Evolutionary conservation across 2,113 vertebrate genomes (phyloP).

Genomic region (Chamaetylas fuelleborni): DNA sequence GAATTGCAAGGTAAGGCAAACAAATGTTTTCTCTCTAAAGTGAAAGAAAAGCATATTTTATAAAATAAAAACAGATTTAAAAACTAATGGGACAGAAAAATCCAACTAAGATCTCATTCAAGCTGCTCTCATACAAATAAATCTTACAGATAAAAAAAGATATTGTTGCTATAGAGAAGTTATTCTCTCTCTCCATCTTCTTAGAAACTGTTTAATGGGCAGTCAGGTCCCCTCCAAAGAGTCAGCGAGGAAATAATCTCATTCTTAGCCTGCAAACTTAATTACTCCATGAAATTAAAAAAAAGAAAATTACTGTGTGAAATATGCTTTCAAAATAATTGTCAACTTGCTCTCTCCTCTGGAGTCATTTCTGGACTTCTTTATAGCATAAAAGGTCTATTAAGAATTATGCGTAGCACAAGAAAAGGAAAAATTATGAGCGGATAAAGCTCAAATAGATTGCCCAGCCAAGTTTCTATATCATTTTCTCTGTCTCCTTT

Average conservation of each 20-base stretch:
- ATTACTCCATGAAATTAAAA: neutral
- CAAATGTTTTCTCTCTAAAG: neutral
- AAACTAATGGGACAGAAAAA: neutral
- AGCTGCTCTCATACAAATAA: neutral
- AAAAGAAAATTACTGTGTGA: neutral
- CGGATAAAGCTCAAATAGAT: accelerated
- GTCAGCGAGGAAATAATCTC: neutral
- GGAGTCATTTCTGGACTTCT: neutral
- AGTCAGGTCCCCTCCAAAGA: neutral
- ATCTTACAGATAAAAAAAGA: neutral
- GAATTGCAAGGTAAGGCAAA: neutral
- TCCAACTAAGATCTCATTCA: neutral
- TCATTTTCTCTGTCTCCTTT: neutral
- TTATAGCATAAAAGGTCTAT: neutral
- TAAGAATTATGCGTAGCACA: neutral
- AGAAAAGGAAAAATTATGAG: neutral
- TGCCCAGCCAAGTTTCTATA: neutral
- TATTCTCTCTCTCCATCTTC: neutral
- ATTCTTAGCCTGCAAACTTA: neutral
- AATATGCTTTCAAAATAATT: neutral
- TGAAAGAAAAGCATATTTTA: neutral
- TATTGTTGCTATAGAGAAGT: neutral
- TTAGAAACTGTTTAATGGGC: neutral
- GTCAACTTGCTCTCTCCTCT: neutral
- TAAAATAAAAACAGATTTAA: neutral